Conservation (phyloP, 92 coral and sea anemone genomes). For the Chrysogorgia sp. region DNA sequence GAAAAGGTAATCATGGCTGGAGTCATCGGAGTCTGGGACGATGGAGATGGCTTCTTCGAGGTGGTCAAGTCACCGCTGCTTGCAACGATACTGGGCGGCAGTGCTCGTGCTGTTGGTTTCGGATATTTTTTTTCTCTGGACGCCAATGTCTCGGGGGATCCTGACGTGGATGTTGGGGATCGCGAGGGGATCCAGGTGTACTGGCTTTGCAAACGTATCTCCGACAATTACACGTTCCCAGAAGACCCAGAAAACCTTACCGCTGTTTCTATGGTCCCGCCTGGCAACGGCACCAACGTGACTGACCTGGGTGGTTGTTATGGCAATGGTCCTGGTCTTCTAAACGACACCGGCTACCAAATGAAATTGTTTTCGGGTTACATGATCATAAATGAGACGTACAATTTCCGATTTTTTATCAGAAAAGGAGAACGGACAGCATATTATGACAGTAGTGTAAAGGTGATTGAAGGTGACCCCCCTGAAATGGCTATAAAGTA, state of each 20-base stretch:
- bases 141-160: slow-evolving; percentile 61
- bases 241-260: slow-evolving; percentile 27
- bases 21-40: slow-evolving; percentile 57
- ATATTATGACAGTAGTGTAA: slow-evolving; percentile 62
- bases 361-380: slow-evolving; percentile 53
- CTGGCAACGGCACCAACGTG: background rate
- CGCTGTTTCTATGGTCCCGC: slow-evolving; percentile 17
- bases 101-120: slow-evolving; percentile 68
- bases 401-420: slow-evolving; percentile 68
- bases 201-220: slow-evolving; percentile 78
- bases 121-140: slow-evolving; percentile 58
- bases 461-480: slow-evolving; percentile 74
- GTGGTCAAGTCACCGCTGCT: slow-evolving; percentile 60
- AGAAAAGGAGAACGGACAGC: slow-evolving; percentile 64
- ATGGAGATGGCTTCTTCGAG: slow-evolving; percentile 56
- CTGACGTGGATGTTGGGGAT: slow-evolving; percentile 63
- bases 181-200: slow-evolving; percentile 54
- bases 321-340: slow-evolving; percentile 26
- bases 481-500: slow-evolving; percentile 81
- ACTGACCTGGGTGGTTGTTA: slow-evolving; percentile 21
- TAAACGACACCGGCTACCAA: slow-evolving; percentile 6
- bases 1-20: slow-evolving; percentile 71
- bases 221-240: slow-evolving; percentile 61
- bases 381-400: slow-evolving; percentile 66
- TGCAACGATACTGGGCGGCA: slow-evolving; percentile 68